Evolutionary conservation across 2,113 vertebrate species (phyloP), one percentile per base, ranked within the genome.

Genomic region (Oncorhynchus tshawytscha): DNA sequence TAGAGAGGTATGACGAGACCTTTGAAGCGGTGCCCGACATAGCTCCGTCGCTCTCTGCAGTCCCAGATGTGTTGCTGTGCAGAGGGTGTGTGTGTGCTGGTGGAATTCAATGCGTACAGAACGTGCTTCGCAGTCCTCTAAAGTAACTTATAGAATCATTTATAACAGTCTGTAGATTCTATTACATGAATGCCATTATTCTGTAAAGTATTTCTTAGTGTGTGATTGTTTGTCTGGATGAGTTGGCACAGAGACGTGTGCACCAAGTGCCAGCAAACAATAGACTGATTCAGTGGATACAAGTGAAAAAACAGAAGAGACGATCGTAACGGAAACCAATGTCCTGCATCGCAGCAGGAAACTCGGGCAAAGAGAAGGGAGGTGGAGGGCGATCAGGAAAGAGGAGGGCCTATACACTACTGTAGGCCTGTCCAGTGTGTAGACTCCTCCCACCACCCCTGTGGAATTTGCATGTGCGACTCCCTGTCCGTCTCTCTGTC

Each of bases 381-480:
- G 72, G 22, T 31, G 25, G 31, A 48, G 59, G 39, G 20, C 1
- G 20, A 76, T 81, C 7, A 49, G 39, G 34, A 45, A 74, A 79
- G 80, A 71, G 80, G 84, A 78, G 75, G 70, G 82, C 72, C 74
- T 79, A 78, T 73, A 51, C 54, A 2, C n/a, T 80, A 27, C 84
- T 79, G 79, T 64, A 45, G 57, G 12, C 13, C 13, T 3, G 5
- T 54, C 59, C 78, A 78, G 84, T 65, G 48, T 70, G 82, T 4
- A 78, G 74, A 22, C 64, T 76, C 88, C 82, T 80, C 91, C 87
- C 81, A 84, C 16, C 25, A n/a, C 22, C 11, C 7, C 86, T 81
- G 76, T 68, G 64, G 69, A 65, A 83, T 89, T 84, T 80, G 65
- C 81, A 73, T 83, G 81, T 76, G 82, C 59, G 25, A 86, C 88